phyloP scores from a whole-genome alignment of 2,113 vertebrate genomes.

The Willisornis vidua region DNA sequence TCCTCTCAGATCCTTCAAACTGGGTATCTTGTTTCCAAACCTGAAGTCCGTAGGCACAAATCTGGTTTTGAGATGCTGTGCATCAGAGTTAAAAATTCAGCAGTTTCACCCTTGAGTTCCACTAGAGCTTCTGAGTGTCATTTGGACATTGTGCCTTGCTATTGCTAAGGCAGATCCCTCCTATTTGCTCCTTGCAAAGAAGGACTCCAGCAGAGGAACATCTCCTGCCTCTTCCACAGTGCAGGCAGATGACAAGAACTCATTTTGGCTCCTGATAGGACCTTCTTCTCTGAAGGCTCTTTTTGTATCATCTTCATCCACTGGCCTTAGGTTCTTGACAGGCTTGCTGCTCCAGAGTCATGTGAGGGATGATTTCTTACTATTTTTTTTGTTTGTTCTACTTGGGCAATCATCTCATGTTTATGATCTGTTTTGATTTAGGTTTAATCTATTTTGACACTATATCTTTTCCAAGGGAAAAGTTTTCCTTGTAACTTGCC shows the following conservation, averaged over 20 bases:
- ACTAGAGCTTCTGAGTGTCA: not conserved
- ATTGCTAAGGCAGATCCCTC: not conserved
- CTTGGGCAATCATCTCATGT: not conserved
- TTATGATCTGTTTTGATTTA: not conserved
- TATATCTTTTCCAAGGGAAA: not conserved
- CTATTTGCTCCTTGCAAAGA: not conserved
- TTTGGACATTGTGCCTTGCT: not conserved
- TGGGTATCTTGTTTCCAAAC: not conserved
- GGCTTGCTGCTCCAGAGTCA: not conserved
- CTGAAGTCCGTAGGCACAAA: not conserved
- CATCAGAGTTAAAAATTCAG: not conserved
- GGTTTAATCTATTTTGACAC: not conserved
- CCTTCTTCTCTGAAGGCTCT: not conserved
- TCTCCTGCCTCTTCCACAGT: not conserved
- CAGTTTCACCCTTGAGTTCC: not conserved
- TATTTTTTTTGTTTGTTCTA: not conserved
- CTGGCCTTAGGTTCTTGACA: not conserved
- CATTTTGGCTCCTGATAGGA: not conserved
- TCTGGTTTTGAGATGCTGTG: not conserved
- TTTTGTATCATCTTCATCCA: not conserved
- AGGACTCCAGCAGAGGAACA: not conserved
- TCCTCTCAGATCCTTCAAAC: not conserved
- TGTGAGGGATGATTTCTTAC: not conserved
- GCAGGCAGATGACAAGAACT: not conserved
- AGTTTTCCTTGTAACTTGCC: not conserved